Base-by-base conservation (phyloP, 2,888 invertebrate species). In the Apamea monoglypha region DNA sequence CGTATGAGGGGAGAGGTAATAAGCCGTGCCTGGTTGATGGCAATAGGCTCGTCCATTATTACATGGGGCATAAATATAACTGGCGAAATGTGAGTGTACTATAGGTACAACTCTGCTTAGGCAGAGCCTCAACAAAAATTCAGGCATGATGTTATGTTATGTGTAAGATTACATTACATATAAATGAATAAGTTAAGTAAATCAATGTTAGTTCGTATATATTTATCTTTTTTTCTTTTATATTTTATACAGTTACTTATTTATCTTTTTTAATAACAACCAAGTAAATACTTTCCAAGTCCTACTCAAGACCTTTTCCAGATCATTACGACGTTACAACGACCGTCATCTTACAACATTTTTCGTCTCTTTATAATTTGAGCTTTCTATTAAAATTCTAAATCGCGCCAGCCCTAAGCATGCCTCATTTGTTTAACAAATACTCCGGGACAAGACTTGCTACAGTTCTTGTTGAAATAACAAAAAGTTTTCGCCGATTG, bases 391-490 rank as follows among this genome's bases (percentile, higher is more conserved):
- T 50, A 66, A 79, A 83, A 53, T 66, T 80, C 47, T 47, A 40
- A 44, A 4, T 18, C n/a, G 66, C 8, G 77, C 14, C 86, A 89
- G 32, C 88, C 90, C 90, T 89, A 66, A 29, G 50, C 59, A 71
- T 18, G 67, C 32, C 88, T 90, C 90, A 90, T 90, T 90, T 90
- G 90, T 86, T 88, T 90, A 85, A 86, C 90, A 90, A 90, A 90
- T 90, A 86, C 82, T 86, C 81, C 63, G 74, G 74, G 78, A 88
- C 87, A 88, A 84, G 84, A 81, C 84, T 87, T 81, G 76, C 79
- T 74, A 74, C 81, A 78, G 80, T 78, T 85, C 83, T 84, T 83
- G 78, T 83, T 88, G 81, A 85, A 86, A 84, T 87, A 88, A 90
- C 81, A 82, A 87, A 81, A 88, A 80, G 66, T 82, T 86, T 84